A percentile compares a stretch with the other conserved stretches of the same genome.
Conservation (phyloP, 92 coral and sea anemone genomes). For the Epizoanthus illoricatus region DNA sequence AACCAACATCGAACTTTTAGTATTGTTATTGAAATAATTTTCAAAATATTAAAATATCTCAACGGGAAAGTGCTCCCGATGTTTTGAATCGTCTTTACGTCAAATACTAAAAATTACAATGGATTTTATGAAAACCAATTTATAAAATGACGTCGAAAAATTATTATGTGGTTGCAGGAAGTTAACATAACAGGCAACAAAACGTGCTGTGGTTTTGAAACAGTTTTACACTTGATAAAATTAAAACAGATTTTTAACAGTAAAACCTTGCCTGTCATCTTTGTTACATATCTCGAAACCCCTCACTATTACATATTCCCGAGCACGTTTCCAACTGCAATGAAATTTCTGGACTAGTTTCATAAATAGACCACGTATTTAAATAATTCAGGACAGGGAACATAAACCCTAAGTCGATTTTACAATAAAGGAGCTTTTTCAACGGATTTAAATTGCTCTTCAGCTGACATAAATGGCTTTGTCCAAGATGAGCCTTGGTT, state of each 20-base stretch:
- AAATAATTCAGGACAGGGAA: background rate
- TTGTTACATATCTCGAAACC: background rate
- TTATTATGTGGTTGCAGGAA: no score
- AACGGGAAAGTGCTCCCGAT: background rate
- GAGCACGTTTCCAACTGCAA: background rate
- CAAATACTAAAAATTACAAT: no score
- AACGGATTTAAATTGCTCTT: background rate
- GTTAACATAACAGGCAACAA: no score
- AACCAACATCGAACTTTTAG: no score
- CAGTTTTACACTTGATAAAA: background rate
- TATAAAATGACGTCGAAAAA: no score
- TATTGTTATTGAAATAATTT: background rate
- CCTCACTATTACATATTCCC: background rate
- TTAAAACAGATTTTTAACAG: background rate
- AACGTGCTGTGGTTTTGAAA: no score
- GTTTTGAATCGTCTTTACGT: background rate
- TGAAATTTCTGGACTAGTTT: background rate
- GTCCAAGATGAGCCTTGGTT: background rate
- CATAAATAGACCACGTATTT: conserved; percentile 2
- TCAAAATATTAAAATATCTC: background rate
- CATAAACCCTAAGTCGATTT: background rate
- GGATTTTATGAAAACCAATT: no score
- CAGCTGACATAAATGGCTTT: background rate
- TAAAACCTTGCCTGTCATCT: background rate
- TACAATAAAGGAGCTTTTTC: background rate